Evolutionary conservation across 2,888 invertebrate genomes (phyloP).

Genomic region (Melolontha melolontha): DNA sequence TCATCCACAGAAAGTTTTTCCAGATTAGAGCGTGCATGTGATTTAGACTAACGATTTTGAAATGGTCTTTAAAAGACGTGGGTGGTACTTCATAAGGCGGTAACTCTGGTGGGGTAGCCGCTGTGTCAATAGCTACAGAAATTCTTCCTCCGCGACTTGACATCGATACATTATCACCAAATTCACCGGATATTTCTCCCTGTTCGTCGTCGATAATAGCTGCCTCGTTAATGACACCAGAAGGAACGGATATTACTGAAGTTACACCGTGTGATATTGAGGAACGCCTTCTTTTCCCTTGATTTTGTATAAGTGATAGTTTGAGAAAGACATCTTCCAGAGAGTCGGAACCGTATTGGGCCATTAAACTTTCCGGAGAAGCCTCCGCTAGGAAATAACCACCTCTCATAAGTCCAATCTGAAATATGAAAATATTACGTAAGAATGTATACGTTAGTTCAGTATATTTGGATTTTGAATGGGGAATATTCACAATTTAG

Average conservation of each 20-base stretch:
- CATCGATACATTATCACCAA: constrained; percentile 87
- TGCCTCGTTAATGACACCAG: constrained; percentile 74
- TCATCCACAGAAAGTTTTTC: constrained; percentile 90
- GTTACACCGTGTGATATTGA: constrained; percentile 84
- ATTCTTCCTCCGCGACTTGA: constrained; percentile 74
- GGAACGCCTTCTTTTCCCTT: constrained; percentile 83
- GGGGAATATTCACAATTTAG: no score
- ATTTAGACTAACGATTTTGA: constrained; percentile 44
- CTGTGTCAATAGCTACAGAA: constrained; percentile 71
- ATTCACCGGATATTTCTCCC: constrained; percentile 87
- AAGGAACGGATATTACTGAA: constrained; percentile 74
- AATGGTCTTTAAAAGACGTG: constrained; percentile 68
- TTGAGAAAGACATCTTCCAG: constrained; percentile 87
- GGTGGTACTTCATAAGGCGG: constrained; percentile 77
- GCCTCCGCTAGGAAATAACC: constrained; percentile 89
- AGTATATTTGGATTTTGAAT: no score
- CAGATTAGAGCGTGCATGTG: constrained; percentile 83
- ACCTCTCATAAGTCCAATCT: constrained; percentile 88
- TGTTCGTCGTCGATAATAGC: constrained; percentile 75
- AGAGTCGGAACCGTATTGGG: constrained; percentile 78
- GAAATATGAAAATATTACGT: constrained; percentile 45
- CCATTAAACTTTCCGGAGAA: constrained; percentile 78
- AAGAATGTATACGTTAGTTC: no score
- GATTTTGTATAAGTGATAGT: constrained; percentile 82
- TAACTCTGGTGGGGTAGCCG: constrained; percentile 68